Percentiles rank a stretch among this genome's conserved stretches.
phyloP scores from a whole-genome alignment of 2,113 vertebrate genomes.

The Enhydra lutris region DNA sequence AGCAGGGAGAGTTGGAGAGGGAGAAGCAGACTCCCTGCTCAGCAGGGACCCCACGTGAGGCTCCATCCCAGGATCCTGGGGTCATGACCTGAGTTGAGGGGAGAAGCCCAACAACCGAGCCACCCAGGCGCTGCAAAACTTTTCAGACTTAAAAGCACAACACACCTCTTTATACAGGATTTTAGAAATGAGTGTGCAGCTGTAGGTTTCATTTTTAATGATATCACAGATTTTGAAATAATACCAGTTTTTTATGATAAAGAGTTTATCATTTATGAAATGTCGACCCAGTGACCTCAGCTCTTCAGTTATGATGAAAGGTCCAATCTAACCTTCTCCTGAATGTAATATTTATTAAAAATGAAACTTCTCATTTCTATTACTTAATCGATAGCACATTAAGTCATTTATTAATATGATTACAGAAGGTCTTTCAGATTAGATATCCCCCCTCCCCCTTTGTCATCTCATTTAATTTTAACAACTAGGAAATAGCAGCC shows the following conservation, averaged over 20 bases:
- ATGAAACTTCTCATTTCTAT: conserved; percentile 78
- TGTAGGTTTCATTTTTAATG: conserved; percentile 56
- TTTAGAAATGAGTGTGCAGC: conserved; percentile 62
- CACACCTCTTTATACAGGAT: background rate
- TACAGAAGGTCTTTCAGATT: conserved; percentile 64
- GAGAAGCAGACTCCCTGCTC: too few species aligned
- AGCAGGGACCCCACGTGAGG: too few species aligned
- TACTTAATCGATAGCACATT: conserved; percentile 82
- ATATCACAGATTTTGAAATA: conserved; percentile 53
- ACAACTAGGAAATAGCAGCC: background rate
- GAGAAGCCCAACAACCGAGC: too few species aligned
- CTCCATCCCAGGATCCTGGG: too few species aligned
- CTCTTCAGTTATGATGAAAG: conserved; percentile 78
- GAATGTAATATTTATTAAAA: conserved; percentile 81
- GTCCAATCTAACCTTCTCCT: conserved; percentile 78
- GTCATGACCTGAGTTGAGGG: too few species aligned
- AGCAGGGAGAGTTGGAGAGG: too few species aligned
- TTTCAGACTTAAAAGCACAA: background rate
- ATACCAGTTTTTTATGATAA: conserved; percentile 56
- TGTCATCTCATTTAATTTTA: conserved; percentile 64
- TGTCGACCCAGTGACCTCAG: conserved; percentile 76
- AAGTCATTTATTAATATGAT: conserved; percentile 80
- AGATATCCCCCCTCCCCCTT: conserved; percentile 31
- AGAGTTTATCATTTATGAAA: conserved; percentile 74
- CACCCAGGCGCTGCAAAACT: too few species aligned